Evolutionary conservation across 2,888 invertebrate genomes (phyloP), one percentile per base, ranked within the genome.

Genomic region (Allolobophora icterica): DNA sequence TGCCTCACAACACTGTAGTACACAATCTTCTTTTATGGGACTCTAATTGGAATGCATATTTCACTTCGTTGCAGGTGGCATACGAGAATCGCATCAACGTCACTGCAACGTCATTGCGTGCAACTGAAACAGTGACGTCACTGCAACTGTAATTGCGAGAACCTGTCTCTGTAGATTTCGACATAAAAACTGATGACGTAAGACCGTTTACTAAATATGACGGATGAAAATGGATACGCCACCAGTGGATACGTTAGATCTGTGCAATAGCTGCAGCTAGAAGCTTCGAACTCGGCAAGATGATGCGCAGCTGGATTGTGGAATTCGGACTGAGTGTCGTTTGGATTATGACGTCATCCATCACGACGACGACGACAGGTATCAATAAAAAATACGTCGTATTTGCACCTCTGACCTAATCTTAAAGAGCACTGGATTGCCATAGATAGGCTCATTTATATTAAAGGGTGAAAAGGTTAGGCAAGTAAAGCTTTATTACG

Each of bases 321-420:
- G 71, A 71, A 71, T 71, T 71, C 71, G 71, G 71, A 30, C 71
- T 71, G 71, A 71, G 71, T 71, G n/a, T n/a, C 71, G n/a, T 71
- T n/a, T 71, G 71, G 71, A 71, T 71, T 71, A 71, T 71, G 71
- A 71, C 71, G 71, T 71, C 71, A 71, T 30, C 71, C 11, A 71
- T 71, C 0, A 71, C 71, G 30, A 71, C 71, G 30, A 71, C 71
- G n/a, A 71, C 71, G 71, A 71, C 71, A 71, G 71, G 71, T 71
- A 71, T 71, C 71, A n/a, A 71, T n/a, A 8, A 4, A 17, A 71
- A 71, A 71, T 71, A 17, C 71, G 1, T 71, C n/a, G 30, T 11
- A 4, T n/a, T 8, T n/a, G 11, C n/a, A 71, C n/a, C 52, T 52
- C 1, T 24, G 21, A 24, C 52, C 21, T 71, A n/a, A 11, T 71